Evolutionary conservation across 2,113 vertebrate genomes (phyloP).

Genomic region (Silurus glanis): DNA sequence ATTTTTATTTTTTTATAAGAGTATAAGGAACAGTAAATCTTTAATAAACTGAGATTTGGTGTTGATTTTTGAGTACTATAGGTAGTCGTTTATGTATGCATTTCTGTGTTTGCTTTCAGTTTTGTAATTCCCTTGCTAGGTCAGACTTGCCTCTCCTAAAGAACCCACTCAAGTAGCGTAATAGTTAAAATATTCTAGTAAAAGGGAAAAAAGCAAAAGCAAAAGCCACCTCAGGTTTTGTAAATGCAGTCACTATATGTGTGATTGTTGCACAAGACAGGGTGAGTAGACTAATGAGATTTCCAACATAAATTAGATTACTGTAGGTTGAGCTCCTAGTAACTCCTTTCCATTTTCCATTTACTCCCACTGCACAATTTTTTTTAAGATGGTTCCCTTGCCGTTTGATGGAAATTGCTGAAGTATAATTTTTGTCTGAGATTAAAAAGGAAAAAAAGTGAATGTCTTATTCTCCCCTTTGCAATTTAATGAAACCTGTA

Average conservation of each 20-base stretch:
- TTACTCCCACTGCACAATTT: not conserved
- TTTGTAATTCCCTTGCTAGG: not conserved
- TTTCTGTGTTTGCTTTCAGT: constrained; percentile 3
- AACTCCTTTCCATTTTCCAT: constrained; percentile 49
- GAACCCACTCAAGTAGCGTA: not conserved
- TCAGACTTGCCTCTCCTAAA: constrained; percentile 24
- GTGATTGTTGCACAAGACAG: not conserved
- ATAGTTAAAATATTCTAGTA: not conserved
- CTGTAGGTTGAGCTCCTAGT: constrained; percentile 56
- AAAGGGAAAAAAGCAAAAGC: not conserved
- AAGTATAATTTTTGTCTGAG: constrained; percentile 36
- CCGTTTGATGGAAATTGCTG: not conserved
- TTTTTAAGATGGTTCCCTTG: not conserved
- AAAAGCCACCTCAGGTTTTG: not conserved
- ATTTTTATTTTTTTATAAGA: not conserved
- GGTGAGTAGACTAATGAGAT: constrained; percentile 11
- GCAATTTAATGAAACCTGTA: constrained; percentile 23
- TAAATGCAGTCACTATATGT: not conserved
- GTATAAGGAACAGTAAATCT: not conserved
- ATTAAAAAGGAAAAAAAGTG: not conserved
- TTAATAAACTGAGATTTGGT: not conserved
- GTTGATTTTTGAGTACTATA: not conserved
- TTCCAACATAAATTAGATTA: constrained; percentile 16
- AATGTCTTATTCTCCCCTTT: not conserved
- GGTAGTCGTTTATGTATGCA: not conserved